A percentile compares a stretch with the other conserved stretches of the same genome.
Conservation (phyloP, 2,113 vertebrate species). For the Vidua macroura region DNA sequence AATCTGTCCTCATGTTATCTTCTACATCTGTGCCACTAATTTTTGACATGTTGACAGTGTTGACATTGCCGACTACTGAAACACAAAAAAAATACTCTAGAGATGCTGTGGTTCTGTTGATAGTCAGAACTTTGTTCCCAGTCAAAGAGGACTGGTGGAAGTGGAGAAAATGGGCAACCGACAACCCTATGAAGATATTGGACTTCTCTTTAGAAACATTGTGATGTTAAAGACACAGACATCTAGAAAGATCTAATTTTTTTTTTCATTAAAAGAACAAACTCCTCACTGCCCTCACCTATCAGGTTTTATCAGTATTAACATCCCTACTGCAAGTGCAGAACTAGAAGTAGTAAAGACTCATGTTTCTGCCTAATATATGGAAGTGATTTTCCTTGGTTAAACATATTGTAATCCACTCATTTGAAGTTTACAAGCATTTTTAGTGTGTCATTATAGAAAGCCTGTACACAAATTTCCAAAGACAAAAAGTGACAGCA, state of each 20-base stretch:
- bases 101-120: not conserved
- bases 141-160: not conserved
- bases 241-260: not conserved
- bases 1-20: not conserved
- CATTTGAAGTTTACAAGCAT: not conserved
- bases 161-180: not conserved
- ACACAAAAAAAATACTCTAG: not conserved
- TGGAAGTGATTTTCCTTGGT: not conserved
- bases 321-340: not conserved
- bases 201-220: not conserved
- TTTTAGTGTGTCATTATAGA: not conserved
- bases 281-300: not conserved
- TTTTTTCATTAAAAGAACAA: not conserved
- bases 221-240: not conserved
- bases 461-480: not conserved
- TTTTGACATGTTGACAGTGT: slow-evolving; percentile 4
- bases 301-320: not conserved
- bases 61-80: not conserved
- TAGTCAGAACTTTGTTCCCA: not conserved
- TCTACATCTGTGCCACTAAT: not conserved
- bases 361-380: not conserved
- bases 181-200: not conserved
- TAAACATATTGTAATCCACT: not conserved
- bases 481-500: slow-evolving; percentile 30
- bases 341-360: not conserved